These are phyloP conservation scores for Melolontha melolontha DNA, from an alignment of 2,888 invertebrate genomes.

Conservation along the genomic window DNA sequence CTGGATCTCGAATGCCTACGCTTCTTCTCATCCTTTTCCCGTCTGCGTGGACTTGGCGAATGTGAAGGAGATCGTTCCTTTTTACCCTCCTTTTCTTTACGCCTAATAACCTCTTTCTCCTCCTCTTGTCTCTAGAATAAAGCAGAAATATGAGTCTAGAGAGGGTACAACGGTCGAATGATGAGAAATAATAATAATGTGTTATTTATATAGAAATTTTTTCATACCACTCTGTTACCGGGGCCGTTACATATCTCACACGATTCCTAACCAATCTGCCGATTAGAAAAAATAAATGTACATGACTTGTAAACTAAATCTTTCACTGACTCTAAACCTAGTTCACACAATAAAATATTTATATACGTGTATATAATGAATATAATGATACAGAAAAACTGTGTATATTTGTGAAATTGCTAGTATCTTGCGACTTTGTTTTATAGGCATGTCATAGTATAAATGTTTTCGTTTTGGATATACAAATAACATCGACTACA, in stretches of 20 bases:
- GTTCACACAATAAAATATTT: conserved; percentile 14
- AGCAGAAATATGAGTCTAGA: conserved; percentile 55
- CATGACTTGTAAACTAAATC: conserved; percentile 41
- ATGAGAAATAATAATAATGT: conserved; percentile 35
- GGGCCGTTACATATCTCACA: conserved; percentile 43
- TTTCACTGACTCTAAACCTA: conserved; percentile 36
- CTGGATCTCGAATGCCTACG: conserved; percentile 67
- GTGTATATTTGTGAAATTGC: conserved; percentile 4
- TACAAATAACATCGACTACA: too few relatives aligned
- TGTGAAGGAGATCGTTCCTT: conserved; percentile 57
- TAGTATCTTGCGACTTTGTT: too few relatives aligned
- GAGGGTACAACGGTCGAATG: conserved; percentile 15
- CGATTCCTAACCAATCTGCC: conserved; percentile 46
- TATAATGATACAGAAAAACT: not conserved
- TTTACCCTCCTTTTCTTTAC: conserved; percentile 76
- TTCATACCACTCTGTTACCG: conserved; percentile 50
- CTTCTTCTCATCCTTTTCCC: conserved; percentile 61
- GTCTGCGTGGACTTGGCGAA: conserved; percentile 62
- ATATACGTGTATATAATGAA: not conserved
- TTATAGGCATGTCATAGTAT: too few relatives aligned
- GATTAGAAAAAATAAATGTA: conserved; percentile 45
- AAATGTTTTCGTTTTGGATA: too few relatives aligned
- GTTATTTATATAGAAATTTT: conserved; percentile 42
- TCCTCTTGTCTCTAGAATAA: conserved; percentile 80
- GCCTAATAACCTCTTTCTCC: conserved; percentile 75